Evolutionary conservation across 2,113 vertebrate species (phyloP).

Genomic region (Oxyruncus cristatus): DNA sequence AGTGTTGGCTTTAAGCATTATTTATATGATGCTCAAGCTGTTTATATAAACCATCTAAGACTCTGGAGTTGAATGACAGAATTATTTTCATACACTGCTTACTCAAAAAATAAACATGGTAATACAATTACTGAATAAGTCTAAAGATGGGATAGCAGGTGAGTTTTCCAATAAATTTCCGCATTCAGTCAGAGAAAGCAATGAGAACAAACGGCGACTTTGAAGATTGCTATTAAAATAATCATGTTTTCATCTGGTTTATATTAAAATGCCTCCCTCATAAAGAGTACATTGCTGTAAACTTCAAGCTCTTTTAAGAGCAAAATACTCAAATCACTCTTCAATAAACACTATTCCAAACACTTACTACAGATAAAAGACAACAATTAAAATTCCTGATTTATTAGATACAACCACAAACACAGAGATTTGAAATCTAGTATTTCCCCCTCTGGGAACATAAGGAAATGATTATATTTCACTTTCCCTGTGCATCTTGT

Average conservation of each 20-base stretch:
- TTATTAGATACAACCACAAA: slow-evolving; percentile 50
- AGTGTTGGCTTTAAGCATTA: neutral
- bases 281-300: slow-evolving; percentile 17
- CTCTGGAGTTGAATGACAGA: neutral
- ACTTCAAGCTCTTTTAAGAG: slow-evolving; percentile 33
- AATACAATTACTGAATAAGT: neutral
- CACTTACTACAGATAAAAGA: slow-evolving; percentile 47
- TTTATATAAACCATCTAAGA: neutral
- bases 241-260: slow-evolving; percentile 44
- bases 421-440: neutral
- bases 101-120: neutral
- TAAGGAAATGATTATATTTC: neutral
- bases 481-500: slow-evolving; percentile 31
- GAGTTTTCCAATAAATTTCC: neutral
- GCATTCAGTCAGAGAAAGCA: neutral
- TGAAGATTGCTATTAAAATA: slow-evolving; percentile 48
- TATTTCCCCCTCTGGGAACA: neutral
- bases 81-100: neutral
- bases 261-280: slow-evolving; percentile 20
- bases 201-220: slow-evolving; percentile 14
- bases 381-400: slow-evolving; percentile 56
- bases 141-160: neutral
- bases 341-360: slow-evolving; percentile 56
- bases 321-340: slow-evolving; percentile 42
- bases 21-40: neutral